Evolutionary conservation across 1,140 invertebrate genomes (phyloP).

Genomic region (roundworm (Caenorhabditis elegans)): WBcel235 BX284606.5:14881501-14882000

Average conservation of each 20-base stretch:
- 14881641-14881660: slow-evolving; percentile 12
- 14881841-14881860: slow-evolving; percentile 39
- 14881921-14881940: slow-evolving; percentile 54
- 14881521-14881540: slow-evolving; percentile 33
- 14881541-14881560: slow-evolving; percentile 15
- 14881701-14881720: too few relatives aligned
- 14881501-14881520: background rate
- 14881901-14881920: slow-evolving; percentile 27
- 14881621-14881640: slow-evolving; percentile 18
- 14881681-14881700: too few relatives aligned
- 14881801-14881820: slow-evolving; percentile 24
- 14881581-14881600: slow-evolving; percentile 14
- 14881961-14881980: slow-evolving; percentile 51
- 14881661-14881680: background rate
- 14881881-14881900: background rate
- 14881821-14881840: slow-evolving; percentile 48
- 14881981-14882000: slow-evolving; percentile 41
- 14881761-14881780: slow-evolving; percentile 16
- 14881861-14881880: background rate
- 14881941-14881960: slow-evolving; percentile 53
- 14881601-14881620: slow-evolving; percentile 11
- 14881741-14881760: slow-evolving; percentile 21
- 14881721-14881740: background rate
- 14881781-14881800: slow-evolving; percentile 11
- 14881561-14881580: slow-evolving; percentile 19